Conservation (phyloP, 92 coral and sea anemone species). For the Porites divaricata region DNA sequence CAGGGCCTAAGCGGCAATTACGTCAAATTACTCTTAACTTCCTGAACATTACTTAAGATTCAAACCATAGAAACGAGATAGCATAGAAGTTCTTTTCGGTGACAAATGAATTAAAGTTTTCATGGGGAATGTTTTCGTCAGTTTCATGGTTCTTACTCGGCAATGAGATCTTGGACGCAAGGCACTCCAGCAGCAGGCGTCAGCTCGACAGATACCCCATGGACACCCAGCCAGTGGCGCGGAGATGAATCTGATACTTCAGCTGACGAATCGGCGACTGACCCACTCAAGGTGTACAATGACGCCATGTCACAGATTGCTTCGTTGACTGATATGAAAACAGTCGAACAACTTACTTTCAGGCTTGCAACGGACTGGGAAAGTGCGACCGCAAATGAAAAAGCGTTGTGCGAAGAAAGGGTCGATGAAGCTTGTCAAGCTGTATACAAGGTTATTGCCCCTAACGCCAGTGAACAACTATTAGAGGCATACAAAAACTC, state of each 20-base stretch:
- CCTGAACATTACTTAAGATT: too few relatives aligned
- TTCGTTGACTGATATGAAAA: conserved; percentile 40
- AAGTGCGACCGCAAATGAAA: conserved; percentile 37
- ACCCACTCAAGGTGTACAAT: conserved; percentile 37
- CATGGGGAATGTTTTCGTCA: not conserved
- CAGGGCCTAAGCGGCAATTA: too few relatives aligned
- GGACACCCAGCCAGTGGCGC: conserved; percentile 64
- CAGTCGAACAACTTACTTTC: conserved; percentile 52
- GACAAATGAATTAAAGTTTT: not conserved
- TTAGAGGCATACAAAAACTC: conserved; percentile 37
- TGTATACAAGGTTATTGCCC: conserved; percentile 51
- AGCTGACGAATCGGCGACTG: conserved; percentile 15
- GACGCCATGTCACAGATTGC: conserved; percentile 47
- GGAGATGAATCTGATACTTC: not conserved
- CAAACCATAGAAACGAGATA: too few relatives aligned
- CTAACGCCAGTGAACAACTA: conserved; percentile 46
- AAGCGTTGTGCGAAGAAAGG: conserved; percentile 34
- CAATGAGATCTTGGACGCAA: not conserved
- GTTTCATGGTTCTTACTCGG: not conserved
- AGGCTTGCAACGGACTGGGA: conserved; percentile 46
- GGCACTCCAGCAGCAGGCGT: conserved; percentile 22
- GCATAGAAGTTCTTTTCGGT: too few relatives aligned
- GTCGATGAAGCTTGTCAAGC: conserved; percentile 54
- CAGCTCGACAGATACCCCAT: conserved; percentile 19
- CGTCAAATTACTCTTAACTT: too few relatives aligned